Percentiles rank a stretch among this genome's conserved stretches.
These are phyloP conservation scores for Caerostris darwini DNA, from an alignment of 1,140 invertebrate genomes.

Conservation along the genomic window DNA sequence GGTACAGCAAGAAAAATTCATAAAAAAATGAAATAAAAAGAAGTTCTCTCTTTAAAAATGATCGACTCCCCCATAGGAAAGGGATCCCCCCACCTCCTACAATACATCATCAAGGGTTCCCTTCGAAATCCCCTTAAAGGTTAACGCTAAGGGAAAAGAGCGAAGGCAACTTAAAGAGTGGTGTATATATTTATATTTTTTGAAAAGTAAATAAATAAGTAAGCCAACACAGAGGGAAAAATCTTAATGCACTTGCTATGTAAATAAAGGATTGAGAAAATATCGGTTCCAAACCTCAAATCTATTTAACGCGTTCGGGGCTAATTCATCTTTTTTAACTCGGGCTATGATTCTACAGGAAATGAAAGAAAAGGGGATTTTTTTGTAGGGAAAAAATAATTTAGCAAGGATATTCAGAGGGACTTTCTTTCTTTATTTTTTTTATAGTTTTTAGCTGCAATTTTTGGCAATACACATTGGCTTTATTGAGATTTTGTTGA, in stretches of 20 bases:
- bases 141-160: neutral
- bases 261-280: slow-evolving; percentile 70
- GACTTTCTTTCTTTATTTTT: slow-evolving; percentile 3
- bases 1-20: slow-evolving; percentile 24
- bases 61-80: slow-evolving; percentile 40
- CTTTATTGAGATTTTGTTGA: slow-evolving; percentile 8
- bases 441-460: neutral
- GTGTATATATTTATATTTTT: slow-evolving; percentile 59
- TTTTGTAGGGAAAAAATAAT: neutral
- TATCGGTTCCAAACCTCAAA: slow-evolving; percentile 65
- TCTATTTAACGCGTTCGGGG: slow-evolving; percentile 55
- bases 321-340: slow-evolving; percentile 70
- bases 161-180: slow-evolving; percentile 44
- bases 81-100: neutral
- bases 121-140: slow-evolving; percentile 32
- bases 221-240: neutral
- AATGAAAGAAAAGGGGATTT: neutral
- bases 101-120: slow-evolving; percentile 37
- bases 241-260: slow-evolving; percentile 72
- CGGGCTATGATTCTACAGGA: neutral
- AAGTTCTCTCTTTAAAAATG: slow-evolving; percentile 9
- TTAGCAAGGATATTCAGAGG: neutral
- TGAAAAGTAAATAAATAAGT: slow-evolving; percentile 57
- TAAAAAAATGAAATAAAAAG: slow-evolving; percentile 35
- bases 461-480: neutral